Evolutionary conservation across 2,888 invertebrate genomes (phyloP), one percentile per base, ranked within the genome.

Genomic region (Archaeoteleia sp.): DNA sequence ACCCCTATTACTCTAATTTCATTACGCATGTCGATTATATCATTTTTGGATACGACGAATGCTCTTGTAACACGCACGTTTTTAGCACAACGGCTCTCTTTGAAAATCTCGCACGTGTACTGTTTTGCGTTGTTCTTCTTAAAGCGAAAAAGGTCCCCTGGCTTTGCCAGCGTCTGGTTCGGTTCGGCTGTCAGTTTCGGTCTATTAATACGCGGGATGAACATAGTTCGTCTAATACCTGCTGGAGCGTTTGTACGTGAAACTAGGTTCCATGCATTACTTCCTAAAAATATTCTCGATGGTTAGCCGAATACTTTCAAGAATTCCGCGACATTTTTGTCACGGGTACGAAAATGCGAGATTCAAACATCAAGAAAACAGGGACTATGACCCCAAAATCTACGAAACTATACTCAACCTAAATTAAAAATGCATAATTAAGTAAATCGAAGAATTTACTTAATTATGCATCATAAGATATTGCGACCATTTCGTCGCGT

Each of bases 161-260:
- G 10, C 43, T 14, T 23, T 51, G 65, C 53, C 53, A 65, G 74
- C 74, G 78, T 82, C 80, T 80, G 79, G 76, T 75, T 75, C 71
- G 58, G 74, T 82, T 82, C 79, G 80, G 70, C 81, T 80, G 81
- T 81, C 81, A 81, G 80, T 78, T 80, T 77, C 74, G 76, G 76
- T 82, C 81, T 82, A 82, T 80, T 81, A 80, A 81, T 82, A 81
- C 74, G 40, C 63, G 66, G 62, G 74, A 68, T 70, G 75, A 68
- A 67, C 74, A 9, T 65, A 55, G 69, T 67, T 40, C 65, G 67
- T 63, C 69, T 69, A 75, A 74, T 75, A 77, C 72, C 71, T 74
- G 76, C 76, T 73, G 71, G 68, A 74, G 70, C 67, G 73, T 73
- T 68, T 68, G 66, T 69, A 69, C 43, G 42, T 46, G 13, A 43